Conservation (phyloP, 2,113 vertebrate species). For the Thalassarche chlororhynchos region DNA sequence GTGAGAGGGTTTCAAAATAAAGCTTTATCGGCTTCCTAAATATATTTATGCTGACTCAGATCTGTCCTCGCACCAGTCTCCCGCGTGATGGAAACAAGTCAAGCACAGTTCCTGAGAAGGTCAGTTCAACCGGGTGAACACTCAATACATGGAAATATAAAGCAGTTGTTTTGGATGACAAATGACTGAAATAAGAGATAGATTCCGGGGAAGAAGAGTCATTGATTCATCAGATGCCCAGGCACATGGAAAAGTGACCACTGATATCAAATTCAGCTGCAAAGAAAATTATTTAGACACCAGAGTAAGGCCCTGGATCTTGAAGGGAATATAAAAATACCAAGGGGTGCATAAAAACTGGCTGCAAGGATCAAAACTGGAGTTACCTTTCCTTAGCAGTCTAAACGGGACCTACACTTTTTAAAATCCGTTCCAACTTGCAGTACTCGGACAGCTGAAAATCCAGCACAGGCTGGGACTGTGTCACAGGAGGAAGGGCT, state of each 20-base stretch:
- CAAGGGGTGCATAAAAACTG: background rate
- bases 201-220: background rate
- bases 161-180: background rate
- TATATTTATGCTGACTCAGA: background rate
- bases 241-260: background rate
- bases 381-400: background rate
- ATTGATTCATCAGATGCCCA: no score
- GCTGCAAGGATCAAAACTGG: background rate
- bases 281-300: background rate
- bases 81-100: background rate
- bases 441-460: background rate
- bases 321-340: background rate
- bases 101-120: background rate
- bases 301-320: background rate
- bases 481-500: background rate
- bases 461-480: background rate
- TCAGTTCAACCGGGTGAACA: background rate
- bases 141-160: background rate
- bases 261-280: background rate
- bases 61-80: accelerated
- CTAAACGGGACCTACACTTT: background rate
- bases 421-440: background rate
- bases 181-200: background rate
- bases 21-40: background rate
- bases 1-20: background rate